These are phyloP conservation scores for Iselma pallidipennis DNA, from an alignment of 2,888 invertebrate genomes.

Conservation along the genomic window DNA sequence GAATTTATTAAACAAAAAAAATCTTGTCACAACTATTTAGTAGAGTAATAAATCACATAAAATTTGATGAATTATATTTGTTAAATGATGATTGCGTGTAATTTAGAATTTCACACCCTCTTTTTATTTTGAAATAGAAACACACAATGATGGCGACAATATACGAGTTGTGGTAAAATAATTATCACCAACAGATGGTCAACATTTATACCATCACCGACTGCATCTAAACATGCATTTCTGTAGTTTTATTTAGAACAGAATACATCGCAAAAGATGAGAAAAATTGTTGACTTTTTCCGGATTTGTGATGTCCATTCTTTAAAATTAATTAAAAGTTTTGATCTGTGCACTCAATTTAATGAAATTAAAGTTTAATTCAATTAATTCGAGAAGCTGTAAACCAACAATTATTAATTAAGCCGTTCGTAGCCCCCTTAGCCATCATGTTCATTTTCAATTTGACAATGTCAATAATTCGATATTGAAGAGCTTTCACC, in stretches of 20 bases:
- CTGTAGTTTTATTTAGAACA: no score
- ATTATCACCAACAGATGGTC: neutral
- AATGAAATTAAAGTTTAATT: neutral
- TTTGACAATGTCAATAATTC: neutral
- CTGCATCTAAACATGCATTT: neutral
- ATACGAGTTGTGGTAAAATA: neutral
- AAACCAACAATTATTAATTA: conserved; percentile 1
- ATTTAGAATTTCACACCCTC: neutral
- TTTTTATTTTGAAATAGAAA: neutral
- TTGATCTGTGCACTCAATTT: neutral
- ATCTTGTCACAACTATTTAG: neutral
- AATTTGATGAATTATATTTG: neutral
- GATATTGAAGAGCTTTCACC: neutral
- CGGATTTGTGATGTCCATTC: no score
- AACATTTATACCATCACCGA: neutral
- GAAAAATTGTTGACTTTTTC: no score
- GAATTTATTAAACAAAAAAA: no score
- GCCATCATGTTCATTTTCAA: neutral
- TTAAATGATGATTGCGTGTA: neutral
- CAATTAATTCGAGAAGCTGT: neutral
- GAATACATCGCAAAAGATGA: no score
- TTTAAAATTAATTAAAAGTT: neutral
- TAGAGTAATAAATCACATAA: neutral
- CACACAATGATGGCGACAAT: neutral
- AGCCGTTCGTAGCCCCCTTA: neutral